Evolutionary conservation across 1,140 invertebrate species (phyloP), one percentile per base, ranked within the genome.

Genomic region (Ericerus pela): DNA sequence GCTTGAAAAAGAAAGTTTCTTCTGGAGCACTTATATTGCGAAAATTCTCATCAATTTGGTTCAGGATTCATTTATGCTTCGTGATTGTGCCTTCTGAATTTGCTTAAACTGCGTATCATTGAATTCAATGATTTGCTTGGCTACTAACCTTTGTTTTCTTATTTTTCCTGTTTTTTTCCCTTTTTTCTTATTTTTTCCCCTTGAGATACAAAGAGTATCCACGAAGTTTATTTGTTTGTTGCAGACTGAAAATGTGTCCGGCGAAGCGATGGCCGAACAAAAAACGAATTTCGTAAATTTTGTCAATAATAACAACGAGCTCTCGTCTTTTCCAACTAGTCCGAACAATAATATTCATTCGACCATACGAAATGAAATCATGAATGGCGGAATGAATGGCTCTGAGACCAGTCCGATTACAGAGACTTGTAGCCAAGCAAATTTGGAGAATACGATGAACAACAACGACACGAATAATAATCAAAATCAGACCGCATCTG

Each of bases 201-300:
- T n/a, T n/a, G n/a, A n/a, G n/a, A n/a, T n/a, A n/a, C n/a, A n/a
- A n/a, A n/a, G n/a, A n/a, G n/a, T n/a, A n/a, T n/a, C n/a, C n/a
- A n/a, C n/a, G n/a, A n/a, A n/a, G n/a, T n/a, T 47, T 47, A 24
- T 47, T 47, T 16, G 14, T 4, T 47, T 22, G 22, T 38, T 47
- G 4, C 14, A 47, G 41, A 47, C 22, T 24, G 41, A 47, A 47
- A 47, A 47, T 14, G 41, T 47, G 26, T 14, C 41, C 22, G 41
- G 20, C 2, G 41, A 47, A 47, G 41, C 41, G 10, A 18, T 18
- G 4, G 41, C 41, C 20, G 41, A 47, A 47, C 22, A 3, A 5
- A 47, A 47, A 24, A 6, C 36, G 3, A 47, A 47, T 47, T 47
- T 47, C 18, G 26, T 47, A 24, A 47, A 47, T 47, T 47, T 22